These are phyloP conservation scores for Seriola quinqueradiata DNA, from an alignment of 2,113 vertebrate species.

Conservation along the genomic window DNA sequence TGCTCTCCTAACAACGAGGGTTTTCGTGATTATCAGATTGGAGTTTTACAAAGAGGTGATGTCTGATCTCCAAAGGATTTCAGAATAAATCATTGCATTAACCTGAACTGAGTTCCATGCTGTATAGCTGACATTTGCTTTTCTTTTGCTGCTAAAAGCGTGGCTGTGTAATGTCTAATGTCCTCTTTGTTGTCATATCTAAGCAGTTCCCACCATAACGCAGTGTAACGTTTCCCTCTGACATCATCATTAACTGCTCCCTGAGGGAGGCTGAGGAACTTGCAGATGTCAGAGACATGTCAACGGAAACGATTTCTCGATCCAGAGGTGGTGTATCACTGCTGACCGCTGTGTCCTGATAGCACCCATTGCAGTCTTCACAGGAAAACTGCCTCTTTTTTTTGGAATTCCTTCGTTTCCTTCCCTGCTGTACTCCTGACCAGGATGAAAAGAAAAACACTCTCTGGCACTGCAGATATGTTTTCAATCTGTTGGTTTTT, in stretches of 20 bases:
- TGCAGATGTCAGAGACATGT: slow-evolving; percentile 8
- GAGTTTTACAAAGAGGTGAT: background rate
- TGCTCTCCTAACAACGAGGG: too few relatives aligned
- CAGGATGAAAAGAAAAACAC: background rate
- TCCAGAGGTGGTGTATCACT: background rate
- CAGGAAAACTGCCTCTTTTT: slow-evolving; percentile 3
- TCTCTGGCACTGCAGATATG: background rate
- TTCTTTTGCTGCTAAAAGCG: background rate
- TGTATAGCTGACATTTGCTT: too few relatives aligned
- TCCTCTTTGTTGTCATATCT: background rate
- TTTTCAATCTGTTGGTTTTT: slow-evolving; percentile 8
- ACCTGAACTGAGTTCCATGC: background rate
- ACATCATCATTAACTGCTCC: background rate
- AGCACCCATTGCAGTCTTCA: background rate
- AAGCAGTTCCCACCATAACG: background rate
- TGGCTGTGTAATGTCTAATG: background rate
- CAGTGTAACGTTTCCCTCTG: too few relatives aligned
- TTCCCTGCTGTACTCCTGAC: background rate
- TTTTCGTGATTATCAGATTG: background rate
- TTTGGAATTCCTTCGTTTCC: background rate
- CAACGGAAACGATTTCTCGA: background rate
- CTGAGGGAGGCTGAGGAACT: background rate
- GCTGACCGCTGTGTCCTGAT: background rate
- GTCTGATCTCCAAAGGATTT: background rate
- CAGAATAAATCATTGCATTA: background rate